Evolutionary conservation across 2,113 vertebrate species (phyloP).

Genomic region (Mormyrus lacerda): DNA sequence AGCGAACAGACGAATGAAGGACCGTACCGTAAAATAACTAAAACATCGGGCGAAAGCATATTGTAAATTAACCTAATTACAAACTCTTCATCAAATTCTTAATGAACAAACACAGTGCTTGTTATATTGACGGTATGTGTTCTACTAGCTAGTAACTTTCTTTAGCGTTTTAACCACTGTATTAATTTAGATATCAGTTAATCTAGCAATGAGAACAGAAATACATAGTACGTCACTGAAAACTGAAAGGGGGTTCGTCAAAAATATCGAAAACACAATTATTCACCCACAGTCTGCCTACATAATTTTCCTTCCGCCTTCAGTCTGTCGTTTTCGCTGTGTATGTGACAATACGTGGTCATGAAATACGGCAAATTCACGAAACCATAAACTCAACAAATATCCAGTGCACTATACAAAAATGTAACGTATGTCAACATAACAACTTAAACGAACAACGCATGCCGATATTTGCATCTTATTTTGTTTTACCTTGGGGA

Average conservation of each 20-base stretch:
- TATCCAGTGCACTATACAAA: background rate
- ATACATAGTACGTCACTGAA: background rate
- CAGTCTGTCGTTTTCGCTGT: slow-evolving; percentile 11
- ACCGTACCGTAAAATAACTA: background rate
- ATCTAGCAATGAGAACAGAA: background rate
- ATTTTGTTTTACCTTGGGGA: background rate
- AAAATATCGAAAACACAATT: slow-evolving; percentile 7
- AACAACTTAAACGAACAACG: background rate
- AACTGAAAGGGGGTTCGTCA: background rate
- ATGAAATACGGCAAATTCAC: background rate
- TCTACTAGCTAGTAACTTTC: background rate
- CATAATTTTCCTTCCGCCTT: slow-evolving; percentile 19
- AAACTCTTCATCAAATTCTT: background rate
- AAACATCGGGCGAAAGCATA: background rate
- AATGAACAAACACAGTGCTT: background rate
- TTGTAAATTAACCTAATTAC: background rate
- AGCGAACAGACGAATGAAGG: background rate
- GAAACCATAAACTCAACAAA: background rate
- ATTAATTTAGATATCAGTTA: background rate
- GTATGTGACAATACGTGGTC: background rate
- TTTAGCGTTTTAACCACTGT: background rate
- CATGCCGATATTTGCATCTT: background rate
- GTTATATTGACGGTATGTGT: background rate
- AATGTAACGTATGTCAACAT: background rate
- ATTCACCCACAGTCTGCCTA: slow-evolving; percentile 17